These are phyloP conservation scores for Lindbergichthys nudifrons DNA, from an alignment of 2,797 vertebrate genomes.

Conservation along the genomic window DNA sequence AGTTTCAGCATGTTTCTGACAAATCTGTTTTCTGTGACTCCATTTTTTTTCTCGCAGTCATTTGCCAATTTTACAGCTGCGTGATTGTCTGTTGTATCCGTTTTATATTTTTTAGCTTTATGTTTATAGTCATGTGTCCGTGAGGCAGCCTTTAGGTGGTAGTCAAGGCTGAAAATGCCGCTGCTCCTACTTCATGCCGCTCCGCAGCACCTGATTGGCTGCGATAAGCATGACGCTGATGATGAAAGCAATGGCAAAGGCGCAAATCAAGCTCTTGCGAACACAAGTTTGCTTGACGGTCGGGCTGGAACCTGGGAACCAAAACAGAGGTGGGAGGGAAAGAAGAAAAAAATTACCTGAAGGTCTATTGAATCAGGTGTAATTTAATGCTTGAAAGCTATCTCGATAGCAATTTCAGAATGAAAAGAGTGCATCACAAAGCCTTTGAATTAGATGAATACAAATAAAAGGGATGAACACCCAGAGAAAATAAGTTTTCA, in stretches of 20 bases:
- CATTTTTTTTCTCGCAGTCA: slow-evolving; percentile 19
- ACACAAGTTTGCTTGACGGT: slow-evolving; percentile 98
- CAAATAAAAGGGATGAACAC: slow-evolving; percentile 39
- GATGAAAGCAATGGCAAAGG: slow-evolving; percentile 98
- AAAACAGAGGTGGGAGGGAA: neutral
- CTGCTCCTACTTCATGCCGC: slow-evolving; percentile 92
- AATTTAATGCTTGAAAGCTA: slow-evolving; percentile 51
- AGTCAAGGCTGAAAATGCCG: slow-evolving; percentile 44
- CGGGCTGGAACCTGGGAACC: slow-evolving; percentile 86
- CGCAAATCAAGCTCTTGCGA: slow-evolving; percentile 97
- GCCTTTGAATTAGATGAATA: slow-evolving; percentile 42
- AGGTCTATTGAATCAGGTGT: slow-evolving; percentile 24
- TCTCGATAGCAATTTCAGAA: slow-evolving; percentile 56
- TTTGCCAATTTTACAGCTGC: slow-evolving; percentile 38
- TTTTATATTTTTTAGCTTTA: slow-evolving; percentile 25
- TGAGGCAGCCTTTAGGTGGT: slow-evolving; percentile 45
- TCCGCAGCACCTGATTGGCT: slow-evolving; percentile 97
- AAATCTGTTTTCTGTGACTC: slow-evolving; percentile 36
- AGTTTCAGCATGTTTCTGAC: slow-evolving; percentile 15
- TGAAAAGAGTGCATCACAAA: slow-evolving; percentile 50
- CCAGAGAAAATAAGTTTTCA: slow-evolving; percentile 52
- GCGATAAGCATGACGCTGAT: slow-evolving; percentile 99
- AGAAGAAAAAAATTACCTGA: slow-evolving; percentile 12
- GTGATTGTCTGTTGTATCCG: slow-evolving; percentile 51
- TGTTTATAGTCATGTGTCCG: slow-evolving; percentile 53